These are phyloP conservation scores for Griposia aprilina DNA, from an alignment of 2,888 invertebrate species.

Conservation along the genomic window DNA sequence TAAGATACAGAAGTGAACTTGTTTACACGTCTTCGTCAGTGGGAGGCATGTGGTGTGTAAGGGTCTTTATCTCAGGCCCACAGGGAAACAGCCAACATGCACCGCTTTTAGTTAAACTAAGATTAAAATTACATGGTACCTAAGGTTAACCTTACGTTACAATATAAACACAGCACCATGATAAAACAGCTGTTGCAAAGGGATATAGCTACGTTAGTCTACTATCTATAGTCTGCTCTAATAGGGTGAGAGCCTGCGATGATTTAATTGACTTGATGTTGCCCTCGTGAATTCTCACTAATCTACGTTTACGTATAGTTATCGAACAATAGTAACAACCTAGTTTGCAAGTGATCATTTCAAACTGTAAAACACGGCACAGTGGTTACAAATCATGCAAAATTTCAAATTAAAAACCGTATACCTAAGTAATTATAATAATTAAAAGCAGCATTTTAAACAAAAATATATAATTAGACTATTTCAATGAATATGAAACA, in stretches of 20 bases:
- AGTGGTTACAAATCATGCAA: not conserved
- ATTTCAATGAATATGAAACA: constrained; percentile 64
- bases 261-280: not conserved
- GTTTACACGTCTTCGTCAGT: constrained; percentile 70
- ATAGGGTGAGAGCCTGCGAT: not conserved
- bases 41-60: constrained; percentile 74
- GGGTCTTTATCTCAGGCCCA: constrained; percentile 71
- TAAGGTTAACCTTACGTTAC: not conserved
- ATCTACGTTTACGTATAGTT: not conserved
- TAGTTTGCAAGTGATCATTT: not conserved
- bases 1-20: constrained; percentile 62
- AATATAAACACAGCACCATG: not conserved
- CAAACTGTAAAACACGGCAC: not conserved
- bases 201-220: not conserved
- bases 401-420: constrained; percentile 9
- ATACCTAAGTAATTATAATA: constrained; percentile 24
- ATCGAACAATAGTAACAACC: not conserved
- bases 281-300: not conserved
- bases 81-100: constrained; percentile 39
- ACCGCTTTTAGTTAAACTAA: constrained; percentile 58
- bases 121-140: constrained; percentile 43
- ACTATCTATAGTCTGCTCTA: no score
- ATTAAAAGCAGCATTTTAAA: constrained; percentile 34
- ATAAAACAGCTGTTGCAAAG: not conserved
- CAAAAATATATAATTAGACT: constrained; percentile 33